These are phyloP conservation scores for Calliopum simillimum DNA, from an alignment of 2,888 invertebrate species.

Conservation along the genomic window DNA sequence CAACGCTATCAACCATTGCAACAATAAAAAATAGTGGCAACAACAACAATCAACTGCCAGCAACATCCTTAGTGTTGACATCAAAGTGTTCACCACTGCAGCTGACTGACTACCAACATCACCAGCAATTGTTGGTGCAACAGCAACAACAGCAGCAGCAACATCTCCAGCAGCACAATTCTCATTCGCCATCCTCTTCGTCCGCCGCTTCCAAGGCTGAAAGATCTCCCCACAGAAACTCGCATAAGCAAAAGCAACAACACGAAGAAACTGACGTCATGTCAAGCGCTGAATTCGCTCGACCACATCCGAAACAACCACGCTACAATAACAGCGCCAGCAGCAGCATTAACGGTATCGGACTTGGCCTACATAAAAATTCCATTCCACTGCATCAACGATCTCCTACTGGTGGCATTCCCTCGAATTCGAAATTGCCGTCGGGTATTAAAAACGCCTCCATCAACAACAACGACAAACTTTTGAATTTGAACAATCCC, in stretches of 20 bases:
- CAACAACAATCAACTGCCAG: constrained; percentile 33
- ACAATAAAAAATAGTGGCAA: constrained; percentile 29
- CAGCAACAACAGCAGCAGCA: constrained; percentile 24
- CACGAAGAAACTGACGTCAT: constrained; percentile 38
- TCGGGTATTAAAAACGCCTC: constrained; percentile 24
- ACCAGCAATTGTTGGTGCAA: constrained; percentile 35
- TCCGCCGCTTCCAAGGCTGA: constrained; percentile 22
- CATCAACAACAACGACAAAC: constrained; percentile 27
- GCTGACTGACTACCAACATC: constrained; percentile 17
- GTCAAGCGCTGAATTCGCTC: constrained; percentile 50
- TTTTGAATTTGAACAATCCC: constrained; percentile 29
- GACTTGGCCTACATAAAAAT: constrained; percentile 41
- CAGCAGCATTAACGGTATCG: constrained; percentile 35
- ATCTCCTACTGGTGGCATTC: constrained; percentile 35
- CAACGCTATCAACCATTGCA: constrained; percentile 29
- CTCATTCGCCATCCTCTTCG: background rate
- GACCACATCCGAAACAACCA: constrained; percentile 56
- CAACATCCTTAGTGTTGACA: constrained; percentile 12
- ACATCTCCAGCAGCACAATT: constrained; percentile 41
- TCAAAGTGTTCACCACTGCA: constrained; percentile 35
- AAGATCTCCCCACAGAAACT: constrained; percentile 18
- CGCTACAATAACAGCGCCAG: constrained; percentile 41
- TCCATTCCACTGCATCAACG: constrained; percentile 50
- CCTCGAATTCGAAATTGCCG: constrained; percentile 13
- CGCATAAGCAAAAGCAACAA: constrained; percentile 16